phyloP scores from a whole-genome alignment of 2,888 invertebrate genomes.

The Drosophila vallismaia region DNA sequence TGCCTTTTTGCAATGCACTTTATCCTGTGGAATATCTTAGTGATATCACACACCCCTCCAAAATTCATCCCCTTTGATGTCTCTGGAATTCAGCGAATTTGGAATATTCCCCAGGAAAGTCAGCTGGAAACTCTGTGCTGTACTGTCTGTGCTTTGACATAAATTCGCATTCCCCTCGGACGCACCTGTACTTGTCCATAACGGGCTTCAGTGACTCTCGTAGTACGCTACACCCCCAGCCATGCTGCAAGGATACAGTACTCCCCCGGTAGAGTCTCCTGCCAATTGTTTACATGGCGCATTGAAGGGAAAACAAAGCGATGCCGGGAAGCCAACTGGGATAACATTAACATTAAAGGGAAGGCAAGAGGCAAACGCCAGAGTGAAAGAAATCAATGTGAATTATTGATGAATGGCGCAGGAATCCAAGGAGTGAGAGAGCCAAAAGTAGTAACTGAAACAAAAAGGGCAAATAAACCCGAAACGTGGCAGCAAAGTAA shows the following conservation, averaged over 20 bases:
- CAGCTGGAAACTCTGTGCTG: conserved; percentile 21
- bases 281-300: conserved; percentile 67
- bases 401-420: conserved; percentile 78
- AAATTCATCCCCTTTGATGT: conserved; percentile 23
- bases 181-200: conserved; percentile 25
- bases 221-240: neutral
- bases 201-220: conserved; percentile 28
- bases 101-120: conserved; percentile 29
- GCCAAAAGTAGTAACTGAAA: conserved; percentile 20
- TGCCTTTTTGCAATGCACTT: conserved; percentile 1
- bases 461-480: conserved; percentile 44
- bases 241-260: conserved; percentile 6
- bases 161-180: conserved; percentile 35
- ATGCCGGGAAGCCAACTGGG: conserved; percentile 43
- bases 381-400: conserved; percentile 68
- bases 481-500: conserved; percentile 62
- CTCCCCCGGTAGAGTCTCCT: conserved; percentile 21
- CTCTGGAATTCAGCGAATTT: conserved; percentile 16
- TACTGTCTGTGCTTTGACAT: conserved; percentile 19
- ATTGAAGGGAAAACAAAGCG: conserved; percentile 42
- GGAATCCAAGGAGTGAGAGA: conserved; percentile 5
- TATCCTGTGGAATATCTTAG: neutral
- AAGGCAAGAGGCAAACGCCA: conserved; percentile 12
- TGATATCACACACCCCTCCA: neutral
- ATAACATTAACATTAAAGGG: conserved; percentile 35